phyloP scores from a whole-genome alignment of 1,140 invertebrate genomes.

The Anoplophora glabripennis region DNA sequence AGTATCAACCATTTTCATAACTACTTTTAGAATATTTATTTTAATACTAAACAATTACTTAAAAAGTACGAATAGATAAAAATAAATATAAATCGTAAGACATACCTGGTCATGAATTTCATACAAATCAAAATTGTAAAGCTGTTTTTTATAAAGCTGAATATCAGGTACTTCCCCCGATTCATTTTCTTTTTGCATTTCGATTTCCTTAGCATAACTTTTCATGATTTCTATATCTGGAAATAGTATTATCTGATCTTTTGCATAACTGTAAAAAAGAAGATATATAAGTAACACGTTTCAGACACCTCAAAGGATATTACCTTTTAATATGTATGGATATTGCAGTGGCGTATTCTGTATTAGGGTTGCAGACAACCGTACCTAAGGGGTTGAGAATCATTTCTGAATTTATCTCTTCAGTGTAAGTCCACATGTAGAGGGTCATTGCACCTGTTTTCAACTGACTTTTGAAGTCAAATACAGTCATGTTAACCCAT shows the following conservation, averaged over 20 bases:
- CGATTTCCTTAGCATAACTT: constrained; percentile 54
- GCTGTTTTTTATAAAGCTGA: too few relatives aligned
- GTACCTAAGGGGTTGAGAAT: constrained; percentile 82
- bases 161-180: neutral
- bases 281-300: neutral
- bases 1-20: too few relatives aligned
- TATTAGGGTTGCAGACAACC: constrained; percentile 82
- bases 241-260: constrained; percentile 67
- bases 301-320: neutral
- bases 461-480: constrained; percentile 87
- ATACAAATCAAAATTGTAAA: constrained; percentile 59
- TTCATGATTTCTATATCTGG: constrained; percentile 67
- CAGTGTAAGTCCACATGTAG: constrained; percentile 88
- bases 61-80: too few relatives aligned
- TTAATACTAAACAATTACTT: too few relatives aligned
- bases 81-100: too few relatives aligned
- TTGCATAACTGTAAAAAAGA: constrained; percentile 56
- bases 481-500: constrained; percentile 93
- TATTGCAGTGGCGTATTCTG: constrained; percentile 73
- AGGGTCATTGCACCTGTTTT: constrained; percentile 81
- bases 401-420: constrained; percentile 75
- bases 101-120: constrained; percentile 86
- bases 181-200: constrained; percentile 17
- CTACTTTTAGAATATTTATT: too few relatives aligned
- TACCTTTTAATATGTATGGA: constrained; percentile 79